Percentiles rank a stretch among this genome's conserved stretches.
These are phyloP conservation scores for Mesorhabditis belari DNA, from an alignment of 2,888 invertebrate species.

Conservation along the genomic window DNA sequence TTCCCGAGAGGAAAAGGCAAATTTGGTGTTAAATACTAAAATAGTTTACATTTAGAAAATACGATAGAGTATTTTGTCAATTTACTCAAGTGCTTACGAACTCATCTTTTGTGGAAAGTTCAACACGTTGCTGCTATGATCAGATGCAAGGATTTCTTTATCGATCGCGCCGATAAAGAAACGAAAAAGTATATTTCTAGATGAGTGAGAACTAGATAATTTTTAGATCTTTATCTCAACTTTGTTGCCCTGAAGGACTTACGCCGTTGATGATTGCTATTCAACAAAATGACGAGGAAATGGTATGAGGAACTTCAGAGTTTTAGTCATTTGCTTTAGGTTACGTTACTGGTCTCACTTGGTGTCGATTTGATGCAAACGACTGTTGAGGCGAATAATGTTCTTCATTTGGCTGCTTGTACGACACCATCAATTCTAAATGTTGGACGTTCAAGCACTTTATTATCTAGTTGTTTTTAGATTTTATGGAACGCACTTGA, in stretches of 20 bases:
- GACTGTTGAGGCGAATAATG: conserved; percentile 71
- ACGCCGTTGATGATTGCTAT: conserved; percentile 43
- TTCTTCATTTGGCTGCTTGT: conserved; percentile 26
- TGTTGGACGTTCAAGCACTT: conserved; percentile 7
- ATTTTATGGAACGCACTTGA: conserved; percentile 12
- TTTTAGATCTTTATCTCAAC: conserved; percentile 20
- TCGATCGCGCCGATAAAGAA: conserved; percentile 11
- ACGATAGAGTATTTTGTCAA: conserved; percentile 15
- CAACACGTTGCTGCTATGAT: conserved; percentile 22
- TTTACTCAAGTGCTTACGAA: conserved; percentile 18
- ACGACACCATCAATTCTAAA: conserved; percentile 67
- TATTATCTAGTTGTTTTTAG: neutral
- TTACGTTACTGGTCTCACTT: conserved; percentile 19
- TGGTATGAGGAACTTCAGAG: neutral
- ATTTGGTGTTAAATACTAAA: neutral
- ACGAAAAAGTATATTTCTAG: conserved; percentile 1
- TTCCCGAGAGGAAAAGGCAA: conserved; percentile 10
- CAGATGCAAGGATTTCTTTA: conserved; percentile 21
- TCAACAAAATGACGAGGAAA: conserved; percentile 30
- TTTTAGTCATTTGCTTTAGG: neutral
- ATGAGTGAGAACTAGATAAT: neutral
- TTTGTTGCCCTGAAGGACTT: conserved; percentile 41
- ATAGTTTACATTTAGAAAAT: conserved; percentile 4
- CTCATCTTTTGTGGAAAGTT: conserved; percentile 28
- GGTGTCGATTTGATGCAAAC: conserved; percentile 82